Conservation (phyloP, 2,113 vertebrate genomes). For the Pitta sordida region DNA sequence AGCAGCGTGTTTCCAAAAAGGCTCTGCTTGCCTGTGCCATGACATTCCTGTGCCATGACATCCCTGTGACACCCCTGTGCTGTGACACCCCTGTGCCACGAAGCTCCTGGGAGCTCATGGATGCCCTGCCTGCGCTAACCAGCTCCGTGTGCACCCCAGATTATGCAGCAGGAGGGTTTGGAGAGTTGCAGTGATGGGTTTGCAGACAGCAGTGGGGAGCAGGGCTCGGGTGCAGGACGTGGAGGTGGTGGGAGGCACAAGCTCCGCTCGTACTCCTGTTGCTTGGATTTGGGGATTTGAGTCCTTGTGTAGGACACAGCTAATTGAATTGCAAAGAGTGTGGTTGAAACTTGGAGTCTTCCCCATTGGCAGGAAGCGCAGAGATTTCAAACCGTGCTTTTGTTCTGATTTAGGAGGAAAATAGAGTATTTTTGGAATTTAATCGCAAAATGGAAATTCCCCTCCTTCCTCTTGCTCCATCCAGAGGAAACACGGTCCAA, state of each 20-base stretch:
- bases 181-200: neutral
- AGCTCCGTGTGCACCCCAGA: rapidly evolving
- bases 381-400: conserved; percentile 24
- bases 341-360: conserved; percentile 30
- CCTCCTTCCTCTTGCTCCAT: neutral
- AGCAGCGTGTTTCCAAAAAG: neutral
- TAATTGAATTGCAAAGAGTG: conserved; percentile 41
- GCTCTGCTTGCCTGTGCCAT: rapidly evolving
- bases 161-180: neutral
- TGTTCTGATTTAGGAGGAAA: conserved; percentile 13
- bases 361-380: conserved; percentile 7
- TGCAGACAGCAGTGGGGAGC: rapidly evolving
- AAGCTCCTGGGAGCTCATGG: neutral
- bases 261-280: neutral
- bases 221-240: rapidly evolving
- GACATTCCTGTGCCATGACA: neutral
- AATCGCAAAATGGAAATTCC: neutral
- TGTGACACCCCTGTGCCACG: neutral
- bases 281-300: neutral
- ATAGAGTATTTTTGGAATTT: neutral
- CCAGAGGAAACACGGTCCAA: neutral
- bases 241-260: neutral
- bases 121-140: neutral
- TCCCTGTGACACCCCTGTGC: neutral
- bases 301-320: neutral